A percentile compares a stretch with the other conserved stretches of the same genome.
Conservation (phyloP, 2,888 invertebrate genomes). For the Apeira syringaria region DNA sequence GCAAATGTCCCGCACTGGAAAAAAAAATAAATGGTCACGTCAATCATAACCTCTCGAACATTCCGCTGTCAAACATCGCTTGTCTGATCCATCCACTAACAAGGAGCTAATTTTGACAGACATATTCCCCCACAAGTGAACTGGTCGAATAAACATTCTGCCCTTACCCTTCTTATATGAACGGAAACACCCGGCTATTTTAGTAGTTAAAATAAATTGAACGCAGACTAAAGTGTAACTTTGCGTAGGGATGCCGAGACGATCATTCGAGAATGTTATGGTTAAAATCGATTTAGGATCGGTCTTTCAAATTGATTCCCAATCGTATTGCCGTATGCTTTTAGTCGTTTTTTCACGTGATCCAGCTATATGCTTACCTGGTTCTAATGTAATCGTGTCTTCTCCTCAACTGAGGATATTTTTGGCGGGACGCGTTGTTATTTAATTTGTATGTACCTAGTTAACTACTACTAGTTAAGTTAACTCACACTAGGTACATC, state of each 20-base stretch:
- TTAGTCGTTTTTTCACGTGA: too few species aligned
- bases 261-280: background rate
- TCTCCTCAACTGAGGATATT: too few species aligned
- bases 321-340: too few species aligned
- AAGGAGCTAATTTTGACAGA: slow-evolving; percentile 33
- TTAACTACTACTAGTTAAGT: too few species aligned
- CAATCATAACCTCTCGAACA: slow-evolving; percentile 18
- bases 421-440: too few species aligned
- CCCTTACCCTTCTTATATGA: slow-evolving; percentile 33
- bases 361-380: too few species aligned
- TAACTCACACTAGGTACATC: too few species aligned
- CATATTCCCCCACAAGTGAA: slow-evolving; percentile 17
- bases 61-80: slow-evolving; percentile 13
- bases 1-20: too few species aligned
- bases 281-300: slow-evolving; percentile 4
- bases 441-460: too few species aligned
- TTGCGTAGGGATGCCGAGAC: slow-evolving; percentile 11
- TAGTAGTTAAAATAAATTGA: slow-evolving; percentile 68
- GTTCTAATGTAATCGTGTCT: too few species aligned
- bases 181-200: slow-evolving; percentile 60
- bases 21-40: too few species aligned
- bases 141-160: slow-evolving; percentile 23
- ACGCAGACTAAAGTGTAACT: slow-evolving; percentile 29
- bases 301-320: too few species aligned
- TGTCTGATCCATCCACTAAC: slow-evolving; percentile 15